These are phyloP conservation scores for Hydraecia micacea DNA, from an alignment of 2,888 invertebrate genomes.

Conservation along the genomic window DNA sequence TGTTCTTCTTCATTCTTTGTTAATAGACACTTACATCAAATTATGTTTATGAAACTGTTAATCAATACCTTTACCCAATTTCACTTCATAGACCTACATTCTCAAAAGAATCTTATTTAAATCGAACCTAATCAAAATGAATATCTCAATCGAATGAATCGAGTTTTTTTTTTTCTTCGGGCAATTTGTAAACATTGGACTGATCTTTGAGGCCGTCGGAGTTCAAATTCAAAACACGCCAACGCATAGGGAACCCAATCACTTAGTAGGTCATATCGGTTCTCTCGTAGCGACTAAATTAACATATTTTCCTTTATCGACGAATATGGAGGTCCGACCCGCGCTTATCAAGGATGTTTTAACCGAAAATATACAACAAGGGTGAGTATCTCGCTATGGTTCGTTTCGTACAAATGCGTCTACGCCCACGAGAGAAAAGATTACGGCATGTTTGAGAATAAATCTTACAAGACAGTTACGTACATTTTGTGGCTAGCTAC, in stretches of 20 bases:
- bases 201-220: constrained; percentile 76
- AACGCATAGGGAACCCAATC: constrained; percentile 86
- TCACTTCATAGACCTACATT: constrained; percentile 53
- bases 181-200: constrained; percentile 88
- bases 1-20: constrained; percentile 34
- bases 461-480: constrained; percentile 87
- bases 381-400: constrained; percentile 77
- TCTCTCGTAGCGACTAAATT: constrained; percentile 84
- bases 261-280: constrained; percentile 89
- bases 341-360: constrained; percentile 86
- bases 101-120: constrained; percentile 72
- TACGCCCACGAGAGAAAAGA: constrained; percentile 87
- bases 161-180: constrained; percentile 78
- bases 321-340: constrained; percentile 84
- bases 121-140: constrained; percentile 75
- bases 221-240: constrained; percentile 87
- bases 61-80: constrained; percentile 60
- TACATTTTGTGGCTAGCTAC: constrained; percentile 84
- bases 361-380: constrained; percentile 85
- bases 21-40: constrained; percentile 11
- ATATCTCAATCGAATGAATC: constrained; percentile 79
- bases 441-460: constrained; percentile 87
- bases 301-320: constrained; percentile 90
- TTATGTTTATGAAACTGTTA: constrained; percentile 55
- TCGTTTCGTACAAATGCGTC: constrained; percentile 84